These are phyloP conservation scores for Hypomecis punctinalis DNA, from an alignment of 2,888 invertebrate species.

Conservation along the genomic window DNA sequence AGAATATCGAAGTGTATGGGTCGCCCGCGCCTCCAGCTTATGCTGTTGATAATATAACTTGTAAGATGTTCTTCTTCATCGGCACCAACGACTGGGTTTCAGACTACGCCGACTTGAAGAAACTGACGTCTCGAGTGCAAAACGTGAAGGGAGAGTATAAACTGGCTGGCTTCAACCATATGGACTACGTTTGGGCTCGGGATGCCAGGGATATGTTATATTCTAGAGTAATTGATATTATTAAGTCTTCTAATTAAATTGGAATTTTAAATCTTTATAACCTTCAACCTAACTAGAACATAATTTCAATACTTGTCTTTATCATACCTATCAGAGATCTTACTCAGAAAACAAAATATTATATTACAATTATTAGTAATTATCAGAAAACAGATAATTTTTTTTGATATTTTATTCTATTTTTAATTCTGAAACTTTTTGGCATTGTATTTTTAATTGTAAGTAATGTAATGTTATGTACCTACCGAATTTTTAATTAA, in stretches of 20 bases:
- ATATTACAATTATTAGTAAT: too few relatives aligned
- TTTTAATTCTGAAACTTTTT: too few relatives aligned
- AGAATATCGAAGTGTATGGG: constrained; percentile 9
- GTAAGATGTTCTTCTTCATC: constrained; percentile 7
- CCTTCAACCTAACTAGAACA: too few relatives aligned
- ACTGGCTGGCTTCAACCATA: constrained; percentile 11
- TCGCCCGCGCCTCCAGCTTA: constrained; percentile 5
- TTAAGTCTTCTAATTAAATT: background rate
- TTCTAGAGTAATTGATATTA: background rate
- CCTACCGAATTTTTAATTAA: too few relatives aligned
- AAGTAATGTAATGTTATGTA: too few relatives aligned
- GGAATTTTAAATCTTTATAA: background rate
- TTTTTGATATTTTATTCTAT: too few relatives aligned
- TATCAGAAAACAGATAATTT: too few relatives aligned
- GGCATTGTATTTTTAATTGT: too few relatives aligned
- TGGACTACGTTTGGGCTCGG: constrained; percentile 11
- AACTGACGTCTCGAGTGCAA: constrained; percentile 3
- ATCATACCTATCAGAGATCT: too few relatives aligned
- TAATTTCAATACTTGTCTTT: too few relatives aligned
- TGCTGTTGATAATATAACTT: constrained; percentile 4
- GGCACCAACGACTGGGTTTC: constrained; percentile 17
- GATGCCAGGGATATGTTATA: background rate
- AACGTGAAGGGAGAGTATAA: constrained; percentile 3
- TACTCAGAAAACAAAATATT: too few relatives aligned
- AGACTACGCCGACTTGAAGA: background rate